Base-by-base conservation (phyloP, 2,888 invertebrate species). In the Platerodrilus igneus region DNA sequence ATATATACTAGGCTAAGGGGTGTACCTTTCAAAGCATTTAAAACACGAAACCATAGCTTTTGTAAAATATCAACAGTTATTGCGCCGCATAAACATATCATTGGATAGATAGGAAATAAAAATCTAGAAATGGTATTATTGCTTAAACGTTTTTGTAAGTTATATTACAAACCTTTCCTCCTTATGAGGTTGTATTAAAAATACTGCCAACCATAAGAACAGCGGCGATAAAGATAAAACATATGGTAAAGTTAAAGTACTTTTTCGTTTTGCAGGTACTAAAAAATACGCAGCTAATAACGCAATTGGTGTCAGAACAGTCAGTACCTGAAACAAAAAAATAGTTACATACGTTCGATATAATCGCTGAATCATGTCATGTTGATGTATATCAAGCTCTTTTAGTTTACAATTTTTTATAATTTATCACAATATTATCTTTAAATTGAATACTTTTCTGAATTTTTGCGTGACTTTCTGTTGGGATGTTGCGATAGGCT, bases 41-140 rank as follows among this genome's bases (percentile, higher is more conserved):
- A 66, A 17, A 72, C 26, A 7, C 77, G 68, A 59, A 79, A 82
- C 58, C 73, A 78, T 28, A 90, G 70, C 65, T 89, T 90, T 68
- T 91, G 88, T 11, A 83, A 59, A 36, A 83, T 77, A 63, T 91
- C 89, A 14, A 89, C 71, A 0, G 83, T 76, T 50, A 90, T 79
- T 4, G 88, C 87, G 0, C 86, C 88, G 33, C 81, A 78, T 11
- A 93, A 71, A 51, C 91, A 86, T 37, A 96, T 79, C 71, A 95
- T 73, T 7, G 94, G 94, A 72, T 96, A 99, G 6, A 94, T 78
- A 0, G 99, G 97, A 67, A 90, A 99, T 29, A 99, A 71, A 72
- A 95, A 95, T 45, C 90, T 77, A 34, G 11, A 51, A 50, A 37
- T 9, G 21, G 8, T 21, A 32, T 34, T 25, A n/a, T 23, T 22